Base-by-base conservation (phyloP, 2,888 invertebrate genomes). In the Itoplectis maculator region DNA sequence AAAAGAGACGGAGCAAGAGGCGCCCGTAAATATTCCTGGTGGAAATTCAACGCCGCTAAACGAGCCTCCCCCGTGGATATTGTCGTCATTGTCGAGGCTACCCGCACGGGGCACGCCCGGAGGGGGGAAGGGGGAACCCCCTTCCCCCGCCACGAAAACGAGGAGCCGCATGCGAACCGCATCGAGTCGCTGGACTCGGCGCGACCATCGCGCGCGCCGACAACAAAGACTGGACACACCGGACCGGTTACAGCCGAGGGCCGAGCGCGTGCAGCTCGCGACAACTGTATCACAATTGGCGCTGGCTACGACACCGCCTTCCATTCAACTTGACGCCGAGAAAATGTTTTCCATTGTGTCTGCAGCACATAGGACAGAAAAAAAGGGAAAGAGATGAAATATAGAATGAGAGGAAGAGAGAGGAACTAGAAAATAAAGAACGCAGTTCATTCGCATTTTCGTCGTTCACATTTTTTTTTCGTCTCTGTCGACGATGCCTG, bases 221-320 rank as follows among this genome's bases (percentile, higher is more conserved):
- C 61, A 78, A 80, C 79, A 82, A 81, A 83, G 79, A 83, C 61
- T 78, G 84, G 81, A 84, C 82, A 82, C 72, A 66, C 85, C 72
- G 69, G 85, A 88, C 88, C 87, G 88, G 90, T 91, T 90, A 89
- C 88, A 89, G 69, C n/a, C n/a, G 54, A 45, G 37, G 40, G n/a
- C 18, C 5, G 42, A 13, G 77, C 13, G 59, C 49, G 69, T 47
- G 23, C 51, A 66, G 9, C 84, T 89, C 84, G 81, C 88, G 86
- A 88, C 89, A 87, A 89, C 87, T 86, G 77, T 86, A 86, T 87
- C 86, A 89, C 90, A 91, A 91, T 91, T 85, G 84, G 78, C 72
- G 86, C 88, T 76, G 79, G 75, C 74, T 79, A 85, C 82, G 84
- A 85, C 81, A 81, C 86, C 86, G 86, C 86, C 87, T 80, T 74